These are phyloP conservation scores for Vidua macroura DNA, from an alignment of 2,113 vertebrate genomes.

Conservation along the genomic window DNA sequence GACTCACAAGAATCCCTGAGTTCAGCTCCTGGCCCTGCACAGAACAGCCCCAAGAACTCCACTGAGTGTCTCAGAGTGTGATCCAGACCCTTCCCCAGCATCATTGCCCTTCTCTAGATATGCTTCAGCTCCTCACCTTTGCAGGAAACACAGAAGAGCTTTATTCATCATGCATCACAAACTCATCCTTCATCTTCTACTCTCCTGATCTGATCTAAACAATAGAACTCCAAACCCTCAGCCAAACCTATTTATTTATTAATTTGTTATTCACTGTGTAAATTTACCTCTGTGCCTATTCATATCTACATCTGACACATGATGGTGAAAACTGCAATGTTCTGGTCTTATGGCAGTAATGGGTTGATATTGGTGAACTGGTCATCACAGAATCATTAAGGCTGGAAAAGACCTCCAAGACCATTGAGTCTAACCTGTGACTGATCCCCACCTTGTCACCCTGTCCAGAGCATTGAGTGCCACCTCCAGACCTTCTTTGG, in stretches of 20 bases:
- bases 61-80: neutral
- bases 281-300: neutral
- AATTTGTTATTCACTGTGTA: neutral
- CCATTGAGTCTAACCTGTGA: neutral
- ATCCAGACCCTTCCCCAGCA: neutral
- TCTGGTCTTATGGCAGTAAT: neutral
- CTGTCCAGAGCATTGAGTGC: neutral
- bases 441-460: accelerated
- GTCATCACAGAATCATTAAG: neutral
- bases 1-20: neutral
- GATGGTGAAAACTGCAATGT: neutral
- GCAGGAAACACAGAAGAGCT: neutral
- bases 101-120: neutral
- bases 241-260: neutral
- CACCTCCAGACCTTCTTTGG: accelerated
- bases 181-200: neutral
- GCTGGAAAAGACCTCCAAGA: neutral
- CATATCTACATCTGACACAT: neutral
- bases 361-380: neutral
- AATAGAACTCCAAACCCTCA: neutral
- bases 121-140: neutral
- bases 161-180: neutral
- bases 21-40: neutral
- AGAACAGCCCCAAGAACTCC: neutral
- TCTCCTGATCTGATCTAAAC: neutral